Conservation (phyloP, 2,113 vertebrate genomes). For the Smithornis capensis region DNA sequence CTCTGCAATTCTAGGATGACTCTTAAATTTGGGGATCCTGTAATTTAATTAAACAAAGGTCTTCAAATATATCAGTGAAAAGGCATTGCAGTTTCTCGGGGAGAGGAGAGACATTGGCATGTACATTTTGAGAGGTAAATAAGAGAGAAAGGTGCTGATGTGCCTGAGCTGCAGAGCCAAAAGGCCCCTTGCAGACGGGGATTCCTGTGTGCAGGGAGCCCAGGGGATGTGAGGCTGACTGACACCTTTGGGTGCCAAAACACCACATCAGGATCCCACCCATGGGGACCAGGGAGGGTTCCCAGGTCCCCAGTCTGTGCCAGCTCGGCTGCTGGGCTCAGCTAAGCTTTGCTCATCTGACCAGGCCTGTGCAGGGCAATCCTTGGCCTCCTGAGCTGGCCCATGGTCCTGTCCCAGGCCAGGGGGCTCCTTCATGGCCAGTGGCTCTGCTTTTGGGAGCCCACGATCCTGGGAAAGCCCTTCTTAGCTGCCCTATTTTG, state of each 20-base stretch:
- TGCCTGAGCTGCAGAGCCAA: not conserved
- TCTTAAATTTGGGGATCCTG: not conserved
- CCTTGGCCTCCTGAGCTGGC: not conserved
- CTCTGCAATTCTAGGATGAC: not conserved
- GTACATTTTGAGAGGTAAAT: not conserved
- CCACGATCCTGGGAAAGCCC: not conserved
- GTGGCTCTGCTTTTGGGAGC: not conserved
- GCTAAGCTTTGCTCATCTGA: not conserved
- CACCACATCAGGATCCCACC: not conserved
- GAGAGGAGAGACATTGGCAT: not conserved
- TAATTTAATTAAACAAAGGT: not conserved
- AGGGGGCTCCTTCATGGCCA: rapidly evolving
- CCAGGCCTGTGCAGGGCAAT: not conserved
- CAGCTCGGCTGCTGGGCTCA: not conserved
- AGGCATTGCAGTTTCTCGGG: not conserved
- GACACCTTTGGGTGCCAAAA: too few relatives aligned
- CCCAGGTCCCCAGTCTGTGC: too few relatives aligned
- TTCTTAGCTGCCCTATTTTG: not conserved
- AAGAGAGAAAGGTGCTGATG: not conserved
- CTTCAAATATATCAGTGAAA: not conserved
- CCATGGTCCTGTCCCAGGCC: too few relatives aligned
- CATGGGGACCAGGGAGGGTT: rapidly evolving
- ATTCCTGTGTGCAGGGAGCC: not conserved
- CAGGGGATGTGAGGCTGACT: not conserved
- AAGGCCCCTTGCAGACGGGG: not conserved